phyloP scores from a whole-genome alignment of 2,113 vertebrate genomes.

The Petrocephalus microphthalmus region DNA sequence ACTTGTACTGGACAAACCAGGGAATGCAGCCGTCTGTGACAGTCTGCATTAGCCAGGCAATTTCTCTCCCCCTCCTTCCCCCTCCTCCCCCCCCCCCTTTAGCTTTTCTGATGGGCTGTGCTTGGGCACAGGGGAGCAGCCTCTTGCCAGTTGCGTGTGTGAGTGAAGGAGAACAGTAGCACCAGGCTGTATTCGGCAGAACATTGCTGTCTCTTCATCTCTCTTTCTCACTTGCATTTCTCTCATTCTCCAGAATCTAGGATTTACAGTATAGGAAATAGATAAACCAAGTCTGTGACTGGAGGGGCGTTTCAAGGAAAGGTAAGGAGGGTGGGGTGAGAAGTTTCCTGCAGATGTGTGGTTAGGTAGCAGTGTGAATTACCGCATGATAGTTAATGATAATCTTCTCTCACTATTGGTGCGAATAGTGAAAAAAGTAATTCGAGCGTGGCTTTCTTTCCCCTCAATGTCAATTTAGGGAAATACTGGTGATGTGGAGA shows the following conservation, averaged over 20 bases:
- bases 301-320: constrained; percentile 30
- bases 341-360: neutral
- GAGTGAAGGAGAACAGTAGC: constrained; percentile 27
- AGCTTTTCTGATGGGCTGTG: constrained; percentile 44
- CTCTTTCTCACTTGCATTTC: neutral
- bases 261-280: constrained; percentile 23
- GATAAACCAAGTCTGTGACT: constrained; percentile 23
- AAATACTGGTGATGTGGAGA: neutral
- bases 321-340: constrained; percentile 37
- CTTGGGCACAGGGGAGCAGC: constrained; percentile 39
- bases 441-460: neutral
- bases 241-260: constrained; percentile 11
- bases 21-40: constrained; percentile 50
- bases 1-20: constrained; percentile 43
- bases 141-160: constrained; percentile 41
- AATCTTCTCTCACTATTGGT: neutral
- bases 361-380: neutral
- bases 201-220: constrained; percentile 15
- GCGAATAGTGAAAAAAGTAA: neutral
- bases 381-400: neutral
- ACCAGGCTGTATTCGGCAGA: constrained; percentile 18
- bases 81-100: constrained; percentile 29
- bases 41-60: constrained; percentile 53
- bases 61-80: constrained; percentile 38
- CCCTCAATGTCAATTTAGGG: neutral